Base-by-base conservation (phyloP, 2,797 vertebrate genomes). In the Tiaroga cobitis region DNA sequence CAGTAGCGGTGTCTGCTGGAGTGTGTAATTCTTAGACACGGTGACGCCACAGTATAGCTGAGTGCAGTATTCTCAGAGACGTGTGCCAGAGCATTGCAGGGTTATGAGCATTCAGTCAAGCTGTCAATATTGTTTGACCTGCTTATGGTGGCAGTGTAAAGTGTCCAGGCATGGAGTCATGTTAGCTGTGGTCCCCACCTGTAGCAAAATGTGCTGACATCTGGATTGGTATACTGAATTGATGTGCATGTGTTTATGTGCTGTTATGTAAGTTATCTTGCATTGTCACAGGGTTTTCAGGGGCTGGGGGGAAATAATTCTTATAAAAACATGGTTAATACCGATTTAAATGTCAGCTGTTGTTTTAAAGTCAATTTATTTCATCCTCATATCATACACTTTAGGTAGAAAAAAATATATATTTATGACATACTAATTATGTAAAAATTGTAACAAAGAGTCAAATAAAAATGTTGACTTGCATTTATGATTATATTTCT, bases 11-110 rank as follows among this genome's bases (percentile, higher is more conserved):
- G 41, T 51, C 21, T 65, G 18, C 81, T n/a, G 29, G 51, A 83
- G 29, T 75, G 79, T 81, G 46, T 81, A 65, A 75, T 75, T 63
- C 59, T 67, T 65, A 75, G 81, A 67, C 41, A 51, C 32, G 5
- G 81, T 77, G 82, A 34, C 24, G 1, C 73, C 43, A 67, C n/a
- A 29, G 77, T 63, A 61, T 67, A 76, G 51, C 56, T 29, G 43
- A 68, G 61, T 68, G 63, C 61, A 77, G 73, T 56, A 41, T 69
- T 78, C 18, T 69, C 46, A 68, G 34, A 63, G 74, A 77, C 21
- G 8, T 76, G 32, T 51, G 74, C 74, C 63, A 59, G 18, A 56
- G 11, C 18, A n/a, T 54, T 76, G 34, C 56, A 63, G 74, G 74
- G 73, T 69, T 76, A 54, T 76, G 37, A 67, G 72, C 43, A 41